Evolutionary conservation across 2,113 vertebrate species (phyloP).

Genomic region (Hoplias malabaricus): DNA sequence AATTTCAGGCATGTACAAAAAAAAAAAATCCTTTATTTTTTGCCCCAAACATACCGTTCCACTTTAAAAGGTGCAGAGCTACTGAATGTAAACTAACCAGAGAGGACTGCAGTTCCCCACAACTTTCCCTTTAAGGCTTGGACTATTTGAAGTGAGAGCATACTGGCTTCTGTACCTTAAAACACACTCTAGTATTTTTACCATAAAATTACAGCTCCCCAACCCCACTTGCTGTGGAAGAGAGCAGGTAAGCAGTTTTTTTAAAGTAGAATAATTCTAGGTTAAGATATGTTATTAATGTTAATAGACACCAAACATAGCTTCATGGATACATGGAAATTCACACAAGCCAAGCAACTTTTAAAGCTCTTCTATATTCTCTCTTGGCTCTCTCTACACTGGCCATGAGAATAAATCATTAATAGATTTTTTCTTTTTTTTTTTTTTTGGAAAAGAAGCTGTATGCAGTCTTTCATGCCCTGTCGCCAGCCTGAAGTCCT

Average conservation of each 20-base stretch:
- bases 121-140: too few species aligned
- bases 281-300: neutral
- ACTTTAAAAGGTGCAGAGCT: too few species aligned
- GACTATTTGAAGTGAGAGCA: too few species aligned
- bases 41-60: too few species aligned
- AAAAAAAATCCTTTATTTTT: too few species aligned
- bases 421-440: slow-evolving; percentile 49
- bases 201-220: too few species aligned
- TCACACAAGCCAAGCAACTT: slow-evolving; percentile 12
- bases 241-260: neutral
- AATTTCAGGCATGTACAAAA: too few species aligned
- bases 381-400: slow-evolving; percentile 54
- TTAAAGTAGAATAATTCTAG: neutral
- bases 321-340: slow-evolving; percentile 2
- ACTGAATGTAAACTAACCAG: too few species aligned
- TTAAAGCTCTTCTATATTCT: slow-evolving; percentile 22
- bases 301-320: neutral
- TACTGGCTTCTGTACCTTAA: neutral
- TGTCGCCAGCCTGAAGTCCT: slow-evolving; percentile 61
- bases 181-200: too few species aligned
- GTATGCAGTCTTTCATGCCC: slow-evolving; percentile 66
- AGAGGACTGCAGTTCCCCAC: too few species aligned
- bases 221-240: neutral
- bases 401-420: slow-evolving; percentile 70
- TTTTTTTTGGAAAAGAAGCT: slow-evolving; percentile 58